Percentiles rank a stretch among this genome's conserved stretches.
Conservation (phyloP, 2,113 vertebrate species). For the Nothocercus julius region DNA sequence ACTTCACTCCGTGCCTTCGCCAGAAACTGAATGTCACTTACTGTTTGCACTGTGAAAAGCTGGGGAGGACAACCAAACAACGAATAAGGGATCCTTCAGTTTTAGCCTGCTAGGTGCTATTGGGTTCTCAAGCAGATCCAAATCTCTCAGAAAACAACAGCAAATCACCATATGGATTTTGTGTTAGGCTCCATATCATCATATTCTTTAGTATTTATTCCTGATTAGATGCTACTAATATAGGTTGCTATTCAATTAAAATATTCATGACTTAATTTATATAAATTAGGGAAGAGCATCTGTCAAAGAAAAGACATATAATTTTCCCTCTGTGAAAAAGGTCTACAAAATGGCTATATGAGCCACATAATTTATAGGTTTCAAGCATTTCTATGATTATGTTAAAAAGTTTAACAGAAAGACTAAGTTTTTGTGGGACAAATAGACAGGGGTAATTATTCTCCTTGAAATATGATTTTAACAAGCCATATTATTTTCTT, state of each 20-base stretch:
- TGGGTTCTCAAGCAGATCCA: not conserved
- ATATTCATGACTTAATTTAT: not conserved
- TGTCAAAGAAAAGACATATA: not conserved
- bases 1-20: not conserved
- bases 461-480: not conserved
- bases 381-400: not conserved
- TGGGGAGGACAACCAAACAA: not conserved
- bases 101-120: not conserved
- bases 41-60: not conserved
- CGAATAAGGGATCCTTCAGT: too few species aligned
- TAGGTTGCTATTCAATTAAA: not conserved
- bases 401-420: not conserved
- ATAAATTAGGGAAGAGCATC: not conserved
- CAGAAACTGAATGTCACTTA: not conserved
- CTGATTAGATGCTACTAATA: not conserved
- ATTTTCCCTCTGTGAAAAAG: not conserved
- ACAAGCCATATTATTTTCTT: not conserved
- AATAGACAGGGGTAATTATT: not conserved
- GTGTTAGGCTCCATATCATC: rapidly evolving
- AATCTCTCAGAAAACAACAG: not conserved
- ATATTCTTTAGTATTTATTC: not conserved
- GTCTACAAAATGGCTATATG: not conserved
- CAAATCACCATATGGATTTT: not conserved
- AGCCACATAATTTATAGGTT: not conserved
- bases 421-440: not conserved